Conservation (phyloP, 37 sponge, comb jelly and placozoan genomes). For the Aplysina aerophoba region DNA sequence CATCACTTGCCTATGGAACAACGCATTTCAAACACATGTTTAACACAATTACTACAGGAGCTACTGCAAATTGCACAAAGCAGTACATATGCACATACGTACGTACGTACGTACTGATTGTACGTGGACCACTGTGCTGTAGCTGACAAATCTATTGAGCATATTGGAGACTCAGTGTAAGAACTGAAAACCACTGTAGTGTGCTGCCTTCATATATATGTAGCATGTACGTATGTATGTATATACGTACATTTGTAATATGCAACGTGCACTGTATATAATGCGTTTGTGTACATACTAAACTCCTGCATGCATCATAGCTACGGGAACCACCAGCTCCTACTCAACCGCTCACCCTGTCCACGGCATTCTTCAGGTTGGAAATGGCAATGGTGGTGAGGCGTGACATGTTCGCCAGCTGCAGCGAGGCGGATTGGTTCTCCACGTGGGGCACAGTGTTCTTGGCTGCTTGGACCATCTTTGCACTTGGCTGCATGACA, state of each 20-base stretch:
- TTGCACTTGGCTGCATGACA: constrained; percentile 71
- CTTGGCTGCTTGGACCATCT: constrained; percentile 97
- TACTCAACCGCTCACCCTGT: constrained; percentile 56
- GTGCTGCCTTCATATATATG: too few species aligned
- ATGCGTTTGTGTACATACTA: too few species aligned
- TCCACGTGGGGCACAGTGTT: constrained; percentile 96
- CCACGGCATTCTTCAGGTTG: constrained; percentile 87
- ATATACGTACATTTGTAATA: too few species aligned
- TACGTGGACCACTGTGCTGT: too few species aligned
- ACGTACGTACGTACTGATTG: neutral
- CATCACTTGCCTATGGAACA: constrained; percentile 72
- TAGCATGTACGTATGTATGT: too few species aligned
- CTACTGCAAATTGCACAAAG: neutral
- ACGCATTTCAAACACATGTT: neutral
- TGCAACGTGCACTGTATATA: too few species aligned
- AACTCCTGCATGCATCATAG: too few species aligned
- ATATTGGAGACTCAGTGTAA: too few species aligned
- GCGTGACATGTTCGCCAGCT: constrained; percentile 93
- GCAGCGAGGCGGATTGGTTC: constrained; percentile 93
- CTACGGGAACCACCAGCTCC: too few species aligned
- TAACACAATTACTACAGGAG: neutral
- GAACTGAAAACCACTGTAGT: too few species aligned
- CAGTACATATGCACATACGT: neutral
- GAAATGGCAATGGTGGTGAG: constrained; percentile 85
- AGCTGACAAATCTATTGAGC: too few species aligned